Base-by-base conservation (phyloP, 2,888 invertebrate species). In the Chrysotoxum bicinctum region DNA sequence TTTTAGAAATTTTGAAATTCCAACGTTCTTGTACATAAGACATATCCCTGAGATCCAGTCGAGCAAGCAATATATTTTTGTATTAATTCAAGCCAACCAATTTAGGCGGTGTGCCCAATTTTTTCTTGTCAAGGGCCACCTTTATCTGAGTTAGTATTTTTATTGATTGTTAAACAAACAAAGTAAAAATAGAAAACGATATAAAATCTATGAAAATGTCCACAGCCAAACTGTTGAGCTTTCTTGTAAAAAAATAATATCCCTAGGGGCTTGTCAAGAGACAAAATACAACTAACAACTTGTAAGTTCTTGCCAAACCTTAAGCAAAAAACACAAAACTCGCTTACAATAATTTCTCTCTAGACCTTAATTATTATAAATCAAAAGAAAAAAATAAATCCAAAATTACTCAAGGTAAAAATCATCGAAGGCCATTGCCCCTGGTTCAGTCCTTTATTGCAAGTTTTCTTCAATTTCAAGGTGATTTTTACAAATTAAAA, bases 401-500 rank as follows among this genome's bases (percentile, higher is more conserved):
- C 30, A 30, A 52, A 9, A 16, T 16, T 8, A 23, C 14, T 16
- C 54, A 32, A 54, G 54, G 16, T 16, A 54, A 54, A 5, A 54
- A 5, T 5, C n/a, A 58, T 58, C 37, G 21, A 58, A 58, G 56
- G 52, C n/a, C 56, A 58, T 35, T 35, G 35, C 6, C 30, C 16
- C 23, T 32, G n/a, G n/a, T 58, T 12, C 7, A 23, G 5, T 1
- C 21, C 19, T 56, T 58, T 58, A 23, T 35, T 16, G 45, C 54
- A 19, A 72, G 64, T 56, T 72, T 69, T 40, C 23, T 54, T 56
- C 30, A 40, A 23, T 48, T 64, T 64, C 69, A 81, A 81, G 80
- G 76, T 64, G 62, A 64, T 64, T 70, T 64, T 70, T 48, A 75
- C 80, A 75, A 48, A 21, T 8, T 7, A 45, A 0, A 9, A n/a